A percentile compares a stretch with the other conserved stretches of the same genome.
phyloP scores from a whole-genome alignment of 1,140 invertebrate species.

The Aphis craccivora region DNA sequence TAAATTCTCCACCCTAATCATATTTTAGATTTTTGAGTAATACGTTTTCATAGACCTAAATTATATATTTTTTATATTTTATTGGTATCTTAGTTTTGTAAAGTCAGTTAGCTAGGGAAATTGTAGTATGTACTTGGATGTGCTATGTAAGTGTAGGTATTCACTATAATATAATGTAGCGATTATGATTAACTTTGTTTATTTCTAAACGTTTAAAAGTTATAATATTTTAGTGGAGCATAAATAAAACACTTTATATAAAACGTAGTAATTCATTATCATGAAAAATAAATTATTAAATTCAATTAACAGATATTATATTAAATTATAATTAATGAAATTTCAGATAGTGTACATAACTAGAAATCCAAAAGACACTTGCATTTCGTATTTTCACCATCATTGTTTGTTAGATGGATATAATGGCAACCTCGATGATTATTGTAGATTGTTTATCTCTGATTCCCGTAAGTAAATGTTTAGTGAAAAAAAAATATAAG shows the following conservation, averaged over 20 bases:
- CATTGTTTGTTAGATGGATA: constrained; percentile 70
- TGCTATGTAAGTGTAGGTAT: too few relatives aligned
- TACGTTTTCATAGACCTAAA: too few relatives aligned
- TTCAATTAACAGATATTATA: not conserved
- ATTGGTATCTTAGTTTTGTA: too few relatives aligned
- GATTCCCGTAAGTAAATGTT: constrained; percentile 65
- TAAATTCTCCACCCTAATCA: too few relatives aligned
- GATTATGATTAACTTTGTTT: too few relatives aligned
- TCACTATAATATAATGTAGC: too few relatives aligned
- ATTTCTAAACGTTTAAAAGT: too few relatives aligned
- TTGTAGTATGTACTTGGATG: too few relatives aligned
- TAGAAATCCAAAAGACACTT: constrained; percentile 82
- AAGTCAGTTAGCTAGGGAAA: too few relatives aligned
- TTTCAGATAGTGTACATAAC: constrained; percentile 78
- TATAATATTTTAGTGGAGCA: not conserved
- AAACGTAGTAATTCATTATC: not conserved
- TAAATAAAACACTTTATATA: not conserved
- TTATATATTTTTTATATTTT: too few relatives aligned
- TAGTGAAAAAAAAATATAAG: not conserved
- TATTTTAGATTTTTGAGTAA: too few relatives aligned
- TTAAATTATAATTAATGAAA: too few relatives aligned
- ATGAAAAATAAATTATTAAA: not conserved
- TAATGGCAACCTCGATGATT: constrained; percentile 71
- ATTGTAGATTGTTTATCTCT: constrained; percentile 71
- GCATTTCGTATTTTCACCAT: constrained; percentile 81